These are phyloP conservation scores for Parapristionchus giblindavisi DNA, from an alignment of 2,888 invertebrate species.

Conservation along the genomic window DNA sequence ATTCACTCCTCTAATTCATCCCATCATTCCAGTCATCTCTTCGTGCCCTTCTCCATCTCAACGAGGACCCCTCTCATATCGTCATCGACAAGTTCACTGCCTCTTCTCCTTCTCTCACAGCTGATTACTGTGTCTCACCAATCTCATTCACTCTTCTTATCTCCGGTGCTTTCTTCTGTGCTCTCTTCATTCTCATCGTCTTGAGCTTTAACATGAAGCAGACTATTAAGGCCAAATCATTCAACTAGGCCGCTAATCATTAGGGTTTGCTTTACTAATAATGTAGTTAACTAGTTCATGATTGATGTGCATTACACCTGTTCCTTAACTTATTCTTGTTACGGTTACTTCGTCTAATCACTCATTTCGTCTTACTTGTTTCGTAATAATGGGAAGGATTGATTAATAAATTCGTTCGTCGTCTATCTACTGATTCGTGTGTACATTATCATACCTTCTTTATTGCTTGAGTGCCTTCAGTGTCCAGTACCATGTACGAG, in stretches of 20 bases:
- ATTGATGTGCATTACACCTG: too few relatives aligned
- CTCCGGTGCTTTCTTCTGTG: constrained; percentile 6
- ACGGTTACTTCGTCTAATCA: not conserved
- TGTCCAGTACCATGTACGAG: constrained; percentile 22
- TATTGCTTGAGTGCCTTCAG: constrained; percentile 21
- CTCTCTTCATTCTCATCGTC: constrained; percentile 17
- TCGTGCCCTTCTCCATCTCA: constrained; percentile 22
- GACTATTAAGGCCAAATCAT: too few relatives aligned
- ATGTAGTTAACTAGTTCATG: too few relatives aligned
- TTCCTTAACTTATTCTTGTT: too few relatives aligned
- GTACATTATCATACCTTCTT: constrained; percentile 8
- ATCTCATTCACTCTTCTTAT: constrained; percentile 18
- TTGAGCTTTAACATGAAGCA: not conserved
- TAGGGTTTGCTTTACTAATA: too few relatives aligned
- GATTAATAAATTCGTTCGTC: not conserved
- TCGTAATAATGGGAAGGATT: not conserved
- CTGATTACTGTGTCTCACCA: constrained; percentile 28
- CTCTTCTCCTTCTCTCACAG: too few relatives aligned
- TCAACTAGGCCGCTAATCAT: too few relatives aligned
- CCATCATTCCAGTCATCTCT: constrained; percentile 17
- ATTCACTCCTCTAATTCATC: not conserved
- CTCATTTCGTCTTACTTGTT: not conserved
- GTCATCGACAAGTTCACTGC: not conserved
- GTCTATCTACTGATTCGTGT: not conserved
- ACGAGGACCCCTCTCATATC: constrained; percentile 7